Percentiles rank a stretch among this genome's conserved stretches.
Conservation (phyloP, 2,797 vertebrate species). For the Prionace glauca region DNA sequence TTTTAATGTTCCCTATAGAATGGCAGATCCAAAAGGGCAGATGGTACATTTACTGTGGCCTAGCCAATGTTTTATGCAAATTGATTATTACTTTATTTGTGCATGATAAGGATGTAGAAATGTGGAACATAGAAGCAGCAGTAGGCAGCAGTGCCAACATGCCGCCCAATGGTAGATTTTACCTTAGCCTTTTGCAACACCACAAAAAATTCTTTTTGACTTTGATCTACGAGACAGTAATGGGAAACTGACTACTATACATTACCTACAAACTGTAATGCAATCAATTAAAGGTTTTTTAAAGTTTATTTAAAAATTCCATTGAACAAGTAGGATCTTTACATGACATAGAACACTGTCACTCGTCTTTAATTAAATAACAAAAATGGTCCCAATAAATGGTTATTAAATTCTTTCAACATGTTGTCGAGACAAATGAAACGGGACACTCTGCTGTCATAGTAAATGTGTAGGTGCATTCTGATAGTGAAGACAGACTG, state of each 20-base stretch:
- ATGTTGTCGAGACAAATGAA: background rate
- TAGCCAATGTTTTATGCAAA: too few relatives aligned
- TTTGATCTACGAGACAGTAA: background rate
- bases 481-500: background rate
- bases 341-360: slow-evolving; percentile 23
- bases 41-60: too few relatives aligned
- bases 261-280: background rate
- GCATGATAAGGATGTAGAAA: too few relatives aligned
- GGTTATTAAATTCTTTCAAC: background rate
- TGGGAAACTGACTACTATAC: background rate
- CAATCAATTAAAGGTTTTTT: slow-evolving; percentile 6
- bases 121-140: too few relatives aligned
- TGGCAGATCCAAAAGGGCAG: too few relatives aligned
- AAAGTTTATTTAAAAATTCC: slow-evolving; percentile 22
- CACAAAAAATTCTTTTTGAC: background rate
- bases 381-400: slow-evolving; percentile 20
- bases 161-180: background rate
- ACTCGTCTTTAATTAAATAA: slow-evolving; percentile 2
- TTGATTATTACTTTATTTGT: too few relatives aligned
- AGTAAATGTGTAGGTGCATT: background rate
- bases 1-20: too few relatives aligned
- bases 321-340: slow-evolving; percentile 23
- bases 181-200: background rate
- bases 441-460: background rate
- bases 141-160: too few relatives aligned